Percentiles rank a stretch among this genome's conserved stretches.
Conservation (phyloP, 2,113 vertebrate species). For the Cryptomyrus ogoouensis region DNA sequence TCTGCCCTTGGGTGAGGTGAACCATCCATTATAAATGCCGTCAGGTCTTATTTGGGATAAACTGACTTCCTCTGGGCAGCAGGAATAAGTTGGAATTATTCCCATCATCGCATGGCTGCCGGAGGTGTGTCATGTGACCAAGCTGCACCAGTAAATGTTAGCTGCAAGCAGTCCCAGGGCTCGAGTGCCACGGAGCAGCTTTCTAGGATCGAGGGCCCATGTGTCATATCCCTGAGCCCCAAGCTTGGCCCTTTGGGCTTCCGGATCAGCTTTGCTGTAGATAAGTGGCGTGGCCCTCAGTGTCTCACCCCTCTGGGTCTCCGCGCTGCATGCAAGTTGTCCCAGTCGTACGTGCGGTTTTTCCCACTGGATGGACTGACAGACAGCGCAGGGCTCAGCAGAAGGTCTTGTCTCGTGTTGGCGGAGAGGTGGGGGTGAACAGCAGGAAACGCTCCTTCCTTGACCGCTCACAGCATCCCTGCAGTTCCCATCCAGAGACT, state of each 20-base stretch:
- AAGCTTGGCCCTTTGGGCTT: constrained; percentile 12
- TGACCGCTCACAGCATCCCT: neutral
- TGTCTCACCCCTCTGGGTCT: neutral
- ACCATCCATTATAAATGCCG: neutral
- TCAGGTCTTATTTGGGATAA: neutral
- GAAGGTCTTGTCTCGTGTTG: neutral
- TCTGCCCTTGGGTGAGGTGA: neutral
- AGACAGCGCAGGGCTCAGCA: neutral
- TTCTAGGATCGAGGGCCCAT: neutral
- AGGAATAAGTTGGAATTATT: neutral
- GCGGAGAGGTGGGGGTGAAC: neutral
- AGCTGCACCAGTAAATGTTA: neutral
- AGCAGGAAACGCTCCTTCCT: neutral
- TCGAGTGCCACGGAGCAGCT: neutral
- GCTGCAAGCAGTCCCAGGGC: neutral
- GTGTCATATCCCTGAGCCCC: constrained; percentile 9
- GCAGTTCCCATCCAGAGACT: neutral
- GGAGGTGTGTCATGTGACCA: neutral
- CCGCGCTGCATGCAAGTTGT: no score
- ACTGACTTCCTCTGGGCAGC: neutral
- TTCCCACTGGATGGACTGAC: neutral
- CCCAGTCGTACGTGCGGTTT: neutral
- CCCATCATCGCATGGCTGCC: neutral
- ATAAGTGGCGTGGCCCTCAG: constrained; percentile 19
- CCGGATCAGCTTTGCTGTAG: neutral